phyloP scores from a whole-genome alignment of 1,140 invertebrate species.

The Asbolus verrucosus region DNA sequence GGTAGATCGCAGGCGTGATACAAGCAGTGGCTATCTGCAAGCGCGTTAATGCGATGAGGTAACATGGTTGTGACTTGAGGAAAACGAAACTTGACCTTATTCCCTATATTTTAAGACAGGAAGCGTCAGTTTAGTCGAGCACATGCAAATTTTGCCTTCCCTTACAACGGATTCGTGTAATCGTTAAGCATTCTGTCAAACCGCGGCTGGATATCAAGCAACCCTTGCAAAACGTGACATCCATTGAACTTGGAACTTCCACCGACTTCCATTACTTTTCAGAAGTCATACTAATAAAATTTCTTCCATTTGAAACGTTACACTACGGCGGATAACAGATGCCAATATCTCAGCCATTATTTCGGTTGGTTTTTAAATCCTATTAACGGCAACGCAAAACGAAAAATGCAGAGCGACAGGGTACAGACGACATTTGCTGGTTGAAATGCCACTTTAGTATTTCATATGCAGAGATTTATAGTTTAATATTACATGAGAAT shows the following conservation, averaged over 20 bases:
- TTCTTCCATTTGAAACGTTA: slow-evolving; percentile 19
- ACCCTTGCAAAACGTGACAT: slow-evolving; percentile 43
- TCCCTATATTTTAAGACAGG: slow-evolving; percentile 40
- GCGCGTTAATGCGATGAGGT: background rate
- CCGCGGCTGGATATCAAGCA: slow-evolving; percentile 38
- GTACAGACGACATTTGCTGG: slow-evolving; percentile 1
- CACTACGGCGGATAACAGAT: background rate
- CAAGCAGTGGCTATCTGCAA: background rate
- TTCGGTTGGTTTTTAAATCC: slow-evolving; percentile 3
- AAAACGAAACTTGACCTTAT: slow-evolving; percentile 44
- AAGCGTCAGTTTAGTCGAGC: slow-evolving; percentile 41
- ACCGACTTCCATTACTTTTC: slow-evolving; percentile 35
- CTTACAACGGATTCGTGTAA: slow-evolving; percentile 39
- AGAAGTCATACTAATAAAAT: slow-evolving; percentile 44
- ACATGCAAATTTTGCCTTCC: slow-evolving; percentile 42
- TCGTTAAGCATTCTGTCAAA: slow-evolving; percentile 46
- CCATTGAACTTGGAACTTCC: slow-evolving; percentile 40
- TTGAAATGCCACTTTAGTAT: slow-evolving; percentile 15
- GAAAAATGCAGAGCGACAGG: background rate
- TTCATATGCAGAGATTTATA: slow-evolving; percentile 24
- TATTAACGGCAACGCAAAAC: slow-evolving; percentile 2
- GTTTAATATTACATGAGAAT: slow-evolving; percentile 26
- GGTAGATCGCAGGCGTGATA: slow-evolving; percentile 1
- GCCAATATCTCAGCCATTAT: slow-evolving; percentile 3
- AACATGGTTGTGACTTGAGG: slow-evolving; percentile 23